phyloP scores from a whole-genome alignment of 53 echinoderm and acorn worm species.

The Zoroaster sp. region DNA sequence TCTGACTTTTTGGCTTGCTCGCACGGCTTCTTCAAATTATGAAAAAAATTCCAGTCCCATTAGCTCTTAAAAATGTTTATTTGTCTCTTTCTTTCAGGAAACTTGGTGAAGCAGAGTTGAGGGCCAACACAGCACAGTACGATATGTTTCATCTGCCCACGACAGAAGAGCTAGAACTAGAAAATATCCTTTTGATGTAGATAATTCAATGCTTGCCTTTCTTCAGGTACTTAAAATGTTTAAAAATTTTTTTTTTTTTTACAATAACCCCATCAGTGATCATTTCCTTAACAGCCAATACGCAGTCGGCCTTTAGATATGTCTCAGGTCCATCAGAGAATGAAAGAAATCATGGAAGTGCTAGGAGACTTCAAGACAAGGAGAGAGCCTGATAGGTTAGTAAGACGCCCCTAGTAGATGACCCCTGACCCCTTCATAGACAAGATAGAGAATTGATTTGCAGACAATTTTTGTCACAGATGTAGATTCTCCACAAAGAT shows the following conservation, averaged over 20 bases:
- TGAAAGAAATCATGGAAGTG: slow-evolving; percentile 96
- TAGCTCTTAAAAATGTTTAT: no score
- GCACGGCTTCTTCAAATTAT: no score
- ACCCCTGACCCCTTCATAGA: background rate
- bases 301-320: slow-evolving; percentile 86
- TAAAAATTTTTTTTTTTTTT: background rate
- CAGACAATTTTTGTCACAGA: no score
- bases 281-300: slow-evolving; percentile 69
- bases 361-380: slow-evolving; percentile 91
- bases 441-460: no score
- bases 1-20: no score
- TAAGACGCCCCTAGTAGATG: background rate
- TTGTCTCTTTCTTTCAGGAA: slow-evolving; percentile 59
- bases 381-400: slow-evolving; percentile 77
- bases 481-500: no score
- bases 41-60: no score
- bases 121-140: slow-evolving; percentile 71
- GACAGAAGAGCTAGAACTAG: slow-evolving; percentile 83
- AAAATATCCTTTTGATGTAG: slow-evolving; percentile 99
- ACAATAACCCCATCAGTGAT: background rate
- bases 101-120: slow-evolving; percentile 80
- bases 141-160: slow-evolving; percentile 91
- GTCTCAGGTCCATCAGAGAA: slow-evolving; percentile 79
- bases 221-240: background rate
- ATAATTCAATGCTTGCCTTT: background rate